phyloP scores from a whole-genome alignment of 2,888 invertebrate genomes.

The Lymantria monacha region DNA sequence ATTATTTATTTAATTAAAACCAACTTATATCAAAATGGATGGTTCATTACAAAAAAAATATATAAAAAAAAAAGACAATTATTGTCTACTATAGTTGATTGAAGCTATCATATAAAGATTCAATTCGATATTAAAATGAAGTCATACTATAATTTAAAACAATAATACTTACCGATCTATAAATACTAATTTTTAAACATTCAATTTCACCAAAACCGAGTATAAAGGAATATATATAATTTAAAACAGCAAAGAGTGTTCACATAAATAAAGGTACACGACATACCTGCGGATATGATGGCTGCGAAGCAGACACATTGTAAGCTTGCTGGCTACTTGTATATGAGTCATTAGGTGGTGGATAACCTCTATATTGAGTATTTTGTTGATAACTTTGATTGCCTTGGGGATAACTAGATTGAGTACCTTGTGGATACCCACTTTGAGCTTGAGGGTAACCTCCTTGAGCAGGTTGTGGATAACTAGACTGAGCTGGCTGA shows the following conservation, averaged over 20 bases:
- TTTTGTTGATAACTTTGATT: conserved; percentile 22
- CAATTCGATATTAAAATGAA: no score
- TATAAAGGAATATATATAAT: no score
- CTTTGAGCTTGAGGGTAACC: conserved; percentile 26
- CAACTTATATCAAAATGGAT: no score
- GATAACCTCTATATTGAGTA: conserved; percentile 50
- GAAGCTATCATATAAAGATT: no score
- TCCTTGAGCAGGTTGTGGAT: conserved; percentile 28
- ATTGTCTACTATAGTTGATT: no score
- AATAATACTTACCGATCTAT: no score
- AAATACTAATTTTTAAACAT: no score
- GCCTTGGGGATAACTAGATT: conserved; percentile 32
- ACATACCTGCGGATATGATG: conserved; percentile 60
- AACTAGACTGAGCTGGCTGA: conserved; percentile 29
- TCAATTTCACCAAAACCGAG: no score
- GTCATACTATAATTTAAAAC: no score
- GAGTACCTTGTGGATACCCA: conserved; percentile 30
- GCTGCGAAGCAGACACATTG: conserved; percentile 49
- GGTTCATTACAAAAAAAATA: no score
- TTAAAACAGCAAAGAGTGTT: background rate
- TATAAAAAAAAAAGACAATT: no score
- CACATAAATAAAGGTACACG: conserved; percentile 20
- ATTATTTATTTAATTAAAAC: no score
- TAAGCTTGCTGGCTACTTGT: conserved; percentile 41
- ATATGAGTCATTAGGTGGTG: conserved; percentile 37